Percentiles rank a stretch among this genome's conserved stretches.
Conservation (phyloP, 2,888 invertebrate genomes). For the Dorcus parallelipipedus region DNA sequence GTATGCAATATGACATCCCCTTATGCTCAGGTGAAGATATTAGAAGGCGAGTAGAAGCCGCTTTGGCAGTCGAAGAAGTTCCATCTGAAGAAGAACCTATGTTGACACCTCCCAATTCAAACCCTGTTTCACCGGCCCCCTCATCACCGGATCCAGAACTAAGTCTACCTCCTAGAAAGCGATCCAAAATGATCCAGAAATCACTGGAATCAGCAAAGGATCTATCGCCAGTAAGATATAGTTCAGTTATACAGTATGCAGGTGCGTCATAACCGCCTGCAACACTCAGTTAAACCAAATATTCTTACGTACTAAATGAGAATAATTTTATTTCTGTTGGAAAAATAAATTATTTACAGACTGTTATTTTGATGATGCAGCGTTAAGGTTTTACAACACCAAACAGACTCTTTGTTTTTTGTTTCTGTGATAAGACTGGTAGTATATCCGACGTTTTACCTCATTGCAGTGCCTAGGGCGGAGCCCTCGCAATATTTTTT, state of each 20-base stretch:
- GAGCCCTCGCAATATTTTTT: conserved; percentile 41
- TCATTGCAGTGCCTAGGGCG: conserved; percentile 50
- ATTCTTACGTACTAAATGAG: not conserved
- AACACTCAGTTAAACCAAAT: not conserved
- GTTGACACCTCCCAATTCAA: conserved; percentile 59
- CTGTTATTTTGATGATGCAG: too few relatives aligned
- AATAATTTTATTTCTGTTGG: not conserved
- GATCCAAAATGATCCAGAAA: conserved; percentile 72
- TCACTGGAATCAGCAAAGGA: conserved; percentile 52
- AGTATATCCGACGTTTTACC: conserved; percentile 40
- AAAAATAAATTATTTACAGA: too few relatives aligned
- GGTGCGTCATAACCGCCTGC: conserved; percentile 56
- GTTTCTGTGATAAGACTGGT: conserved; percentile 49
- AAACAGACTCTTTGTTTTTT: conserved; percentile 31
- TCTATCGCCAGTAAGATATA: conserved; percentile 47
- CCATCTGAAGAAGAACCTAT: conserved; percentile 53
- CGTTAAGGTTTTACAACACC: not conserved
- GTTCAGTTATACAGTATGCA: conserved; percentile 85
- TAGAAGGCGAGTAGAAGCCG: conserved; percentile 62
- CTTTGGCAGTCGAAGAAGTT: conserved; percentile 55
- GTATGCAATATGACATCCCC: conserved; percentile 38
- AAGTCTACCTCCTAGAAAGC: conserved; percentile 74
- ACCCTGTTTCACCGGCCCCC: conserved; percentile 53
- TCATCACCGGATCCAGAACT: conserved; percentile 54
- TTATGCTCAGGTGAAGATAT: conserved; percentile 55